These are phyloP conservation scores for Deroplatys truncata DNA, from an alignment of 2,888 invertebrate species.

Conservation along the genomic window DNA sequence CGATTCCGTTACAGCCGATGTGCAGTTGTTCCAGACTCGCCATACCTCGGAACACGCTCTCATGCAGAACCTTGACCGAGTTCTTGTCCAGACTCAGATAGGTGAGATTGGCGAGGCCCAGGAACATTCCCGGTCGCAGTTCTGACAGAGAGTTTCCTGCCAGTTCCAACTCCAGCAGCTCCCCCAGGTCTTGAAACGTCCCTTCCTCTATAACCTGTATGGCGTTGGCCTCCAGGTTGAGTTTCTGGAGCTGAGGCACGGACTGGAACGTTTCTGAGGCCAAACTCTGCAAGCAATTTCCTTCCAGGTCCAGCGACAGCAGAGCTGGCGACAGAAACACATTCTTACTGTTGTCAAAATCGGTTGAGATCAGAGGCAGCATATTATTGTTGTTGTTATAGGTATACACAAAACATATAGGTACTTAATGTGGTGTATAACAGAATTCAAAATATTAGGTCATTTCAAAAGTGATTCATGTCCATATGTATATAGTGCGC, in stretches of 20 bases:
- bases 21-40: not conserved
- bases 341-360: not conserved
- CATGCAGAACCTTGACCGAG: not conserved
- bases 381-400: no score
- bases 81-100: not conserved
- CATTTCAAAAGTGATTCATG: no score
- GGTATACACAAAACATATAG: no score
- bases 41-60: not conserved
- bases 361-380: no score
- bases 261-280: not conserved
- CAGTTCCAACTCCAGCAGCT: not conserved
- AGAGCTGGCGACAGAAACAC: not conserved
- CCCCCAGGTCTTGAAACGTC: not conserved
- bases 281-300: not conserved
- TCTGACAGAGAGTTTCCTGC: not conserved
- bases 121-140: not conserved
- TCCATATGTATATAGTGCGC: no score
- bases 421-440: no score
- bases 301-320: not conserved
- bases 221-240: not conserved
- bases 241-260: not conserved
- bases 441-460: no score
- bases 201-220: not conserved
- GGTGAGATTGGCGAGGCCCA: not conserved
- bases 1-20: not conserved